Evolutionary conservation across 2,888 invertebrate genomes (phyloP).

Genomic region (Nudaria mundana): DNA sequence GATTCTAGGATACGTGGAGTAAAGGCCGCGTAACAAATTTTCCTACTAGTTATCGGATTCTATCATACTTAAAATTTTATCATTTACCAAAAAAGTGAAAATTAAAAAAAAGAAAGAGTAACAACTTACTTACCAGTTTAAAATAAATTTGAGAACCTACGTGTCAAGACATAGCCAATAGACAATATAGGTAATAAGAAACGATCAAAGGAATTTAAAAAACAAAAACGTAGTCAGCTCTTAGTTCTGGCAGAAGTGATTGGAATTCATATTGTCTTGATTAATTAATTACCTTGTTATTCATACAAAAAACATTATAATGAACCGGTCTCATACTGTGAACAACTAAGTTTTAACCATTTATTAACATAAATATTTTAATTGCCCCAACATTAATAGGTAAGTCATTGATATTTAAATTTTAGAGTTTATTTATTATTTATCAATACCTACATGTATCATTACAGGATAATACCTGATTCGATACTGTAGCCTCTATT

Average conservation of each 20-base stretch:
- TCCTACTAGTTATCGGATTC: no score
- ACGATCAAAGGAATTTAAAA: conserved; percentile 15
- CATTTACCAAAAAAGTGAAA: no score
- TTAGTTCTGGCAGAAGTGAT: conserved; percentile 44
- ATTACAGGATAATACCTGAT: no score
- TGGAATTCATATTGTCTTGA: conserved; percentile 58
- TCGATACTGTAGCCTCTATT: no score
- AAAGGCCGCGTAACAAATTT: no score
- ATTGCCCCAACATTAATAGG: conserved; percentile 48
- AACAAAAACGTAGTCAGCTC: conserved; percentile 13
- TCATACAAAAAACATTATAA: conserved; percentile 48
- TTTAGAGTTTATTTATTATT: conserved; percentile 33
- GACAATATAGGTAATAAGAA: conserved; percentile 20
- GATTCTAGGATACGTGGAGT: no score
- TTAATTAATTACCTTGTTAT: conserved; percentile 56
- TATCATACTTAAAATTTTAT: no score
- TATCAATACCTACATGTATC: no score
- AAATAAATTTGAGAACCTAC: neutral
- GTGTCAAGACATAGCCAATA: no score
- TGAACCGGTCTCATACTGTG: conserved; percentile 52
- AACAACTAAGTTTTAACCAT: conserved; percentile 35
- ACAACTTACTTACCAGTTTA: no score
- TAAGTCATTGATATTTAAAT: conserved; percentile 42
- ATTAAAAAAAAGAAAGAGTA: no score
- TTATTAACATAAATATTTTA: conserved; percentile 74